Percentiles rank a stretch among this genome's conserved stretches.
Evolutionary conservation across 2,888 invertebrate genomes (phyloP).

Genomic region (Penaeus monodon): DNA sequence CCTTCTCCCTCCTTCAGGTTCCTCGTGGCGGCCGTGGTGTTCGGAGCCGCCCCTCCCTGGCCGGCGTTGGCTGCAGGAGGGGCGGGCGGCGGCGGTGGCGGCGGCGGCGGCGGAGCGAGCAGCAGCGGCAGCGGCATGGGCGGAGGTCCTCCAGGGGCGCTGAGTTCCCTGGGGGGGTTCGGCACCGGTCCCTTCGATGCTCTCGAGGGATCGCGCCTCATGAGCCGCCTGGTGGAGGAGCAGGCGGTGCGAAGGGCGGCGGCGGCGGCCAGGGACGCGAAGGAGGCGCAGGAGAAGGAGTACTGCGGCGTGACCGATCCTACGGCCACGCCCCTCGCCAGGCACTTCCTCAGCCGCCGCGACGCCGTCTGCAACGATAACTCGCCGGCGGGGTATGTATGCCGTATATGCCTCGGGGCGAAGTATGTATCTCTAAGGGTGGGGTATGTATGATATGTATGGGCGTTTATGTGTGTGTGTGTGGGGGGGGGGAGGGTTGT

Average conservation of each 20-base stretch:
- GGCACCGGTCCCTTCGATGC: constrained; percentile 29
- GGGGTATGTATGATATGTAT: too few species aligned
- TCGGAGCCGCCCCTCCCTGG: too few species aligned
- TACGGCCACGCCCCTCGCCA: constrained; percentile 44
- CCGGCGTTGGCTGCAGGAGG: too few species aligned
- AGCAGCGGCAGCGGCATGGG: neutral
- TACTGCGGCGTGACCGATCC: constrained; percentile 38
- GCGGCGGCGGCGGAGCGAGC: neutral
- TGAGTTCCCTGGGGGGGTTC: neutral
- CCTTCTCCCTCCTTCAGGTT: too few species aligned
- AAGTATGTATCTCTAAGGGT: too few species aligned
- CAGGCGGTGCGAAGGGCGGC: constrained; percentile 37
- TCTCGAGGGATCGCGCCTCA: constrained; percentile 30
- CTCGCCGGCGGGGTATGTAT: constrained; percentile 50
- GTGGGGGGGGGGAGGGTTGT: too few species aligned
- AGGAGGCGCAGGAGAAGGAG: constrained; percentile 8
- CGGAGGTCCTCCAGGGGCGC: neutral
- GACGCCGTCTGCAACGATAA: constrained; percentile 48
- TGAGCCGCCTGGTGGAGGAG: constrained; percentile 43
- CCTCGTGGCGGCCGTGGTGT: too few species aligned
- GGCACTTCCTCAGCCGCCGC: constrained; percentile 30
- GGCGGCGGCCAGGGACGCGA: constrained; percentile 8
- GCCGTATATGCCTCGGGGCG: neutral
- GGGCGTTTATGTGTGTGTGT: too few species aligned
- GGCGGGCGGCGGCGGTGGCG: neutral